Evolutionary conservation across 1,140 invertebrate genomes (phyloP).

Genomic region (Campoletis sonorensis): DNA sequence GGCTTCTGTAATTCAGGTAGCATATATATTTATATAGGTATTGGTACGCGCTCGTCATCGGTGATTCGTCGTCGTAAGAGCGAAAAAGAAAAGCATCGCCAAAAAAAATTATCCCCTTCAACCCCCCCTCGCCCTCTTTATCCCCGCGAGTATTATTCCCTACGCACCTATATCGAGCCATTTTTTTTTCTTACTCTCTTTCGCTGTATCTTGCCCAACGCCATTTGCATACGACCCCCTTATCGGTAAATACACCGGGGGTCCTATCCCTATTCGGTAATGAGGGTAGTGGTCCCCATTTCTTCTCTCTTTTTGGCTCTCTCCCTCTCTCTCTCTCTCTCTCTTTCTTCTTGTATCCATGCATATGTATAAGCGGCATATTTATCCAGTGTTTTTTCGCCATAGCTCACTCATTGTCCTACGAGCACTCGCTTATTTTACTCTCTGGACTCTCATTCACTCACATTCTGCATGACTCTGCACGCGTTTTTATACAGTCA

Average conservation of each 20-base stretch:
- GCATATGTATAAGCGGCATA: neutral
- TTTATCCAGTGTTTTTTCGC: conserved; percentile 55
- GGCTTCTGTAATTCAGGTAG: conserved; percentile 39
- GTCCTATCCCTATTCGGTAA: conserved; percentile 67
- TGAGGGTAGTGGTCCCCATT: conserved; percentile 64
- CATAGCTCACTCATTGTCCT: conserved; percentile 26
- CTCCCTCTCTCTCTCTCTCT: conserved; percentile 57
- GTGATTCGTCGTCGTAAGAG: conserved; percentile 25
- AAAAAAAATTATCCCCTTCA: conserved; percentile 50
- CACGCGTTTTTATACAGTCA: conserved; percentile 52
- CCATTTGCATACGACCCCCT: conserved; percentile 75
- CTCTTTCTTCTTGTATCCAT: conserved; percentile 46
- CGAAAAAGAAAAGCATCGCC: neutral
- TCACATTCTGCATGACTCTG: conserved; percentile 54
- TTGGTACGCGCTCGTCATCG: conserved; percentile 38
- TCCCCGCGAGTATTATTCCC: conserved; percentile 67
- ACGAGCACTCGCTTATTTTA: conserved; percentile 49
- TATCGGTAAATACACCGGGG: conserved; percentile 74
- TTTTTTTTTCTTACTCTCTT: conserved; percentile 59
- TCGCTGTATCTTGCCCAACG: conserved; percentile 60
- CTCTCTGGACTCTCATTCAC: conserved; percentile 7
- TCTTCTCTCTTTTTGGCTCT: conserved; percentile 59
- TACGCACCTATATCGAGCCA: conserved; percentile 64
- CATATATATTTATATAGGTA: conserved; percentile 40
- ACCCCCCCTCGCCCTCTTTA: conserved; percentile 48